A percentile compares a stretch with the other conserved stretches of the same genome.
Evolutionary conservation across 2,113 vertebrate species (phyloP).

Genomic region (Eolophus roseicapilla): DNA sequence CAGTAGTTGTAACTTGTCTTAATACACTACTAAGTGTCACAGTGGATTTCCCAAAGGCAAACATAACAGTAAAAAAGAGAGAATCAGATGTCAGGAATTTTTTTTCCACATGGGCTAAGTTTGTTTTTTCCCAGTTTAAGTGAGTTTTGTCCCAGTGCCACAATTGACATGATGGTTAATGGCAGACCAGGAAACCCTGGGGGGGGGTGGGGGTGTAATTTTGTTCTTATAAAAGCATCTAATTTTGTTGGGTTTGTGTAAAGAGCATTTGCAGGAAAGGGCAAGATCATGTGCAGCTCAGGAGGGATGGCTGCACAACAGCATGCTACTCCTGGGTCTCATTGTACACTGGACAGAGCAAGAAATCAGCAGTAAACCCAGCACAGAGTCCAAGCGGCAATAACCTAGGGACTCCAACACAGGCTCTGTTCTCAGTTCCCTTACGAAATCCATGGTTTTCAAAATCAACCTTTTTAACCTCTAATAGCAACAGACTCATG

Average conservation of each 20-base stretch:
- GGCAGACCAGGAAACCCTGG: background rate
- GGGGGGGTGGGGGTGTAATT: no score
- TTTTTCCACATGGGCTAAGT: background rate
- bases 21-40: background rate
- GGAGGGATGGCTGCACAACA: background rate
- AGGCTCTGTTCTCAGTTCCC: background rate
- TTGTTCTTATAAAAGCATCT: background rate
- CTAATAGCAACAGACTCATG: background rate
- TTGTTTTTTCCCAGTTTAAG: background rate
- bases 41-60: background rate
- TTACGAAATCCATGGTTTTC: background rate
- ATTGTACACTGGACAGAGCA: background rate
- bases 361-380: background rate
- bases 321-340: rapidly evolving
- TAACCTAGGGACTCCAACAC: background rate
- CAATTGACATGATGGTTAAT: rapidly evolving
- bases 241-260: background rate
- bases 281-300: background rate
- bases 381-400: background rate
- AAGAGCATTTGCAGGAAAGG: background rate
- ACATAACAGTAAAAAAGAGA: background rate
- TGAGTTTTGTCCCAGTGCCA: background rate
- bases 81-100: background rate
- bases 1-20: background rate
- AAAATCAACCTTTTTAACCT: slow-evolving; percentile 1